Evolutionary conservation across 2,113 vertebrate genomes (phyloP), one percentile per base, ranked within the genome.

Genomic region (Melanotaenia duboulayi): DNA sequence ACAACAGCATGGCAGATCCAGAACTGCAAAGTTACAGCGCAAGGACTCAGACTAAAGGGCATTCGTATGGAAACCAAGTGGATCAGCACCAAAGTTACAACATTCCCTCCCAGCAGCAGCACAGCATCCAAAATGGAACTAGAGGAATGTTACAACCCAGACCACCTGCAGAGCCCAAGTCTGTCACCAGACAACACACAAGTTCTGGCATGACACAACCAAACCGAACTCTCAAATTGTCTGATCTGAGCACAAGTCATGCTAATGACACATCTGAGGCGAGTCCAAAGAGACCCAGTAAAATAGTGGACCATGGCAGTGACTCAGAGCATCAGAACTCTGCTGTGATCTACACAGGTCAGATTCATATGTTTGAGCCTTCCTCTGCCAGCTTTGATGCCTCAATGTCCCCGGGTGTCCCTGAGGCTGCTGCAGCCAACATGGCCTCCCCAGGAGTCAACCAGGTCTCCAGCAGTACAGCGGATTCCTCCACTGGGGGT

Each of bases 381-480:
- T 87, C 91, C 66, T 93, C 93, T 19, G 87, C 88, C n/a, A 76
- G 80, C 85, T 93, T 95, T 0, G 92, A 92, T 25, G 87, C 78
- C 24, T 92, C 92, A 0, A 40, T 87, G 5, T 94, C 96, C 44
- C 90, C 91, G 56, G 94, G 91, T 74, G 84, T 86, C 57, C 71
- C 61, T 11, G 94, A 92, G 63, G 87, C 89, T 62, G 91, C 93
- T 74, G 78, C 92, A 5, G 84, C 93, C n/a, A 80, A 93, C 71
- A 92, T 97, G 93, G 93, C 96, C 14, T 99, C 97, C 0, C 97
- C 97, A 0, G 97, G 96, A 28, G 87, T 94, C 7, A 96, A 98
- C 91, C 97, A 98, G 79, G 98, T 99, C 64, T 97, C 97, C 76
- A 99, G 97, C 93, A 99, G 97, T 87, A 99, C 97, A 0, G 96